Percentiles rank a stretch among this genome's conserved stretches.
These are phyloP conservation scores for Eubasilissa regina DNA, from an alignment of 1,140 invertebrate genomes.

Conservation along the genomic window DNA sequence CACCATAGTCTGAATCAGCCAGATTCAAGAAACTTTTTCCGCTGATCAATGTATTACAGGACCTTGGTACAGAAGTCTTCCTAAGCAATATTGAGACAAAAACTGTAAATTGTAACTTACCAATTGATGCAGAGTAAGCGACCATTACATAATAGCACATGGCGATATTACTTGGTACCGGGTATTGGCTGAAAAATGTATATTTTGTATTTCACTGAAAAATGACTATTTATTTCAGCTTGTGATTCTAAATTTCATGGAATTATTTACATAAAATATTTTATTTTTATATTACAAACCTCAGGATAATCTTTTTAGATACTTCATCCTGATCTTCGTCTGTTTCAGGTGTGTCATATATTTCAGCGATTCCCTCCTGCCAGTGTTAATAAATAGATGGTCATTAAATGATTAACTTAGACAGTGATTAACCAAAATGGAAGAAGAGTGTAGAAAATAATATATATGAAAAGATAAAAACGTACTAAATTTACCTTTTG, in stretches of 20 bases:
- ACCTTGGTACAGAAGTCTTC: too few species aligned
- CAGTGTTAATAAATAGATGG: background rate
- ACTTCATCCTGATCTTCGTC: background rate
- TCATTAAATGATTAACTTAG: background rate
- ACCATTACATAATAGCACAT: constrained; percentile 81
- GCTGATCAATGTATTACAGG: too few species aligned
- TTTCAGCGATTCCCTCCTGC: constrained; percentile 23
- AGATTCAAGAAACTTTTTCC: too few species aligned
- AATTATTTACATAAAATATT: background rate
- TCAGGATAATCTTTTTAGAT: background rate
- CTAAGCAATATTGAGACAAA: background rate
- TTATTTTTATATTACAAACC: background rate
- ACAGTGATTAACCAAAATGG: too few species aligned
- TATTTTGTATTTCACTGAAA: background rate
- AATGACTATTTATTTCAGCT: background rate
- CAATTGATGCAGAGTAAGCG: constrained; percentile 85
- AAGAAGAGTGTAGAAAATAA: background rate
- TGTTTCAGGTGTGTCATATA: background rate
- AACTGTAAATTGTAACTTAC: constrained; percentile 55
- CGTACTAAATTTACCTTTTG: constrained; percentile 73
- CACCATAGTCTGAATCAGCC: too few species aligned
- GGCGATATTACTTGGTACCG: constrained; percentile 74
- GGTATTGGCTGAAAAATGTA: constrained; percentile 62
- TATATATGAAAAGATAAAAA: constrained; percentile 71
- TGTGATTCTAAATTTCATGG: background rate